Conservation (phyloP, 1,140 invertebrate genomes). For the Aphis craccivora region DNA sequence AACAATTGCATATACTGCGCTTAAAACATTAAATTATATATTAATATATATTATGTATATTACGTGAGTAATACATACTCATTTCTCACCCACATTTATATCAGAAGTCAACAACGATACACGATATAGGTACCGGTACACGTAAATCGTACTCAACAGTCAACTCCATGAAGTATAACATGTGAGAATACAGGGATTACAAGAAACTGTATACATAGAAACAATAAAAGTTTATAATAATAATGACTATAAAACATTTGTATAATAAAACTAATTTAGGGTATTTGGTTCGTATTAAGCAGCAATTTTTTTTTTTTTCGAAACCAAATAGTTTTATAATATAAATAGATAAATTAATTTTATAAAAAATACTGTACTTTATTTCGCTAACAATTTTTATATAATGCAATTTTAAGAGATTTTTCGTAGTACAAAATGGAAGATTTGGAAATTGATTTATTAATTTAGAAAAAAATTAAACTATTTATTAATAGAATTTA, state of each 20-base stretch:
- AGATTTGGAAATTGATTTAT: conserved; percentile 51
- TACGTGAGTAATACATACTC: background rate
- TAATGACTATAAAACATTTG: conserved; percentile 28
- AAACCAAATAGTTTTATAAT: conserved; percentile 39
- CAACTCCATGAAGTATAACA: background rate
- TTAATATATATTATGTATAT: background rate
- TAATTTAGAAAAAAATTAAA: conserved; percentile 48
- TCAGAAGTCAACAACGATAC: background rate
- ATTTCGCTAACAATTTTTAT: conserved; percentile 35
- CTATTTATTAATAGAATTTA: conserved; percentile 23
- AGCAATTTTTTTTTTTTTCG: background rate
- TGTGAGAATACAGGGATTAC: background rate
- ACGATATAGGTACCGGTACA: background rate
- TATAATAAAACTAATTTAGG: conserved; percentile 40
- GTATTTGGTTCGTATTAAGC: conserved; percentile 31
- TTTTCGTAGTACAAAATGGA: conserved; percentile 53
- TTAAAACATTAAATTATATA: background rate
- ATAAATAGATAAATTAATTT: conserved; percentile 34
- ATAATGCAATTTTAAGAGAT: conserved; percentile 36
- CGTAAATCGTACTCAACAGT: background rate
- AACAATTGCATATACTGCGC: background rate
- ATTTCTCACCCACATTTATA: background rate
- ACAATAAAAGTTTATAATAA: conserved; percentile 29
- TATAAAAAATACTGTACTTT: conserved; percentile 57
- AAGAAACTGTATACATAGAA: conserved; percentile 10